Conservation (phyloP, 2,113 vertebrate species). For the Microtus richardsoni region DNA sequence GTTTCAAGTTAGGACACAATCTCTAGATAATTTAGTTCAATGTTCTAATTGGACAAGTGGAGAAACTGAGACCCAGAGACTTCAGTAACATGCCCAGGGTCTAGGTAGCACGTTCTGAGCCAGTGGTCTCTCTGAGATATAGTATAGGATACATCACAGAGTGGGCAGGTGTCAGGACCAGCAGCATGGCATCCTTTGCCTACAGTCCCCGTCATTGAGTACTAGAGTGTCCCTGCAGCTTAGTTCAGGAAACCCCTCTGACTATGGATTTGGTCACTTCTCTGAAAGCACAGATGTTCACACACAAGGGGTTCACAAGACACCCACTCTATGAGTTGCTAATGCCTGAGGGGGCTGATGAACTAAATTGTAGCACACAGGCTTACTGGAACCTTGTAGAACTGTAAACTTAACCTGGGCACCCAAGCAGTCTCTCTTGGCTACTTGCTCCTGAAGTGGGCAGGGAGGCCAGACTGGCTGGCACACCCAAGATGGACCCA, state of each 20-base stretch:
- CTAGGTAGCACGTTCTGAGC: rapidly evolving
- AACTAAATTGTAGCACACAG: no score
- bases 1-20: rapidly evolving
- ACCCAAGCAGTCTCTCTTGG: no score
- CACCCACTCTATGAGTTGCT: rapidly evolving
- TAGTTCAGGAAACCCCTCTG: no score
- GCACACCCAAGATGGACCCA: not conserved
- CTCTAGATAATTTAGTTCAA: rapidly evolving
- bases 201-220: rapidly evolving
- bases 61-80: not conserved
- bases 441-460: no score
- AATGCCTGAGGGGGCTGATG: rapidly evolving
- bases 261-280: rapidly evolving
- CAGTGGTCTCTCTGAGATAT: rapidly evolving
- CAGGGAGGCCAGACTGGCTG: not conserved
- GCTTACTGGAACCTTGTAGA: not conserved
- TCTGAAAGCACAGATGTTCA: rapidly evolving
- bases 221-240: no score
- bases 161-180: rapidly evolving
- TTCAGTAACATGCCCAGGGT: rapidly evolving
- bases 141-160: rapidly evolving
- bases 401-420: not conserved
- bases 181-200: rapidly evolving
- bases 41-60: not conserved
- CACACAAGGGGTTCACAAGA: rapidly evolving